These are phyloP conservation scores for Cheiracanthium punctorium DNA, from an alignment of 2,888 invertebrate genomes.

Conservation along the genomic window DNA sequence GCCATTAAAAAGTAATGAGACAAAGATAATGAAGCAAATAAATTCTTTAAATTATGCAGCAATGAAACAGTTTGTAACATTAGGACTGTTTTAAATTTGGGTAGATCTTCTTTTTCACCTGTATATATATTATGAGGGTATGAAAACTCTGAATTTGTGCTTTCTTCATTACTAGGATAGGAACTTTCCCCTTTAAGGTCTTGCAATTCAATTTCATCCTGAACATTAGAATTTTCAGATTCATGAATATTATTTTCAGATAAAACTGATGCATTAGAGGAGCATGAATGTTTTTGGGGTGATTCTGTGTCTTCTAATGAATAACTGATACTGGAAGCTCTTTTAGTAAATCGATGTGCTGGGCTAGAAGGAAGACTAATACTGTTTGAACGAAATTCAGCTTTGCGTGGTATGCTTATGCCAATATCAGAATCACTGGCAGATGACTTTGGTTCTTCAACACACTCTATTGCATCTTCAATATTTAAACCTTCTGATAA, in stretches of 20 bases:
- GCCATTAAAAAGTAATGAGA: constrained; percentile 26
- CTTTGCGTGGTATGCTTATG: background rate
- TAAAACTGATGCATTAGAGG: background rate
- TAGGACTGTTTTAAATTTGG: background rate
- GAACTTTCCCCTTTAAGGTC: background rate
- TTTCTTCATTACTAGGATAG: background rate
- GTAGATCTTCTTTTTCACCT: background rate
- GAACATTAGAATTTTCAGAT: background rate
- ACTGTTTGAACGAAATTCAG: constrained; percentile 23
- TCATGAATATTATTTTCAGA: background rate
- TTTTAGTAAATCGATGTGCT: constrained; percentile 20
- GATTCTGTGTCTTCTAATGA: constrained; percentile 11
- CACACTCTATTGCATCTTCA: constrained; percentile 55
- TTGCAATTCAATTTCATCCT: constrained; percentile 26
- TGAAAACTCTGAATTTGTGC: background rate
- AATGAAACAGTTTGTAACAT: background rate
- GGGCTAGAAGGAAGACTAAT: constrained; percentile 52
- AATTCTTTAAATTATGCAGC: background rate
- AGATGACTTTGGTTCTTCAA: constrained; percentile 43
- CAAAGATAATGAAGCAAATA: constrained; percentile 14
- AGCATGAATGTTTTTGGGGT: constrained; percentile 1
- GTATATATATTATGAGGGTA: constrained; percentile 31
- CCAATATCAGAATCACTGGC: background rate
- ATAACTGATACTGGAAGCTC: constrained; percentile 21
- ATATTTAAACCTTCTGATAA: constrained; percentile 22